Conservation (phyloP, 1,140 invertebrate genomes). For the Aphelenchoides besseyi region DNA sequence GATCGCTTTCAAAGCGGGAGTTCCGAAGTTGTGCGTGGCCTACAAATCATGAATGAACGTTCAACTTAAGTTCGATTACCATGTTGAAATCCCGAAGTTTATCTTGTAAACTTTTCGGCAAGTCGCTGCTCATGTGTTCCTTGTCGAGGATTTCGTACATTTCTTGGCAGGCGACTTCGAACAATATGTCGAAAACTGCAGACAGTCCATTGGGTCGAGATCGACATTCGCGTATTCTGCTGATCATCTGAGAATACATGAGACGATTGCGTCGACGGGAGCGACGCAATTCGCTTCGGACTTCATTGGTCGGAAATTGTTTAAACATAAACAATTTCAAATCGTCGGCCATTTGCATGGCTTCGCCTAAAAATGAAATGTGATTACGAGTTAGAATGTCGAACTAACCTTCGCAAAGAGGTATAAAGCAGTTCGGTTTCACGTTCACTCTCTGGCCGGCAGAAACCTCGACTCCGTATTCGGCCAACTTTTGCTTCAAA, state of each 20-base stretch:
- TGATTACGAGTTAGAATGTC: neutral
- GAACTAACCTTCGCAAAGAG: conserved; percentile 1
- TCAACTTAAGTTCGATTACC: neutral
- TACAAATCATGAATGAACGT: neutral
- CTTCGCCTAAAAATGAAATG: neutral
- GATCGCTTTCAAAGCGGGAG: neutral
- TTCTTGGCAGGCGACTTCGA: neutral
- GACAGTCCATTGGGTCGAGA: neutral
- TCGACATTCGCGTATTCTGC: neutral
- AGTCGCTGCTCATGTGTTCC: neutral
- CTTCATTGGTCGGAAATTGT: neutral
- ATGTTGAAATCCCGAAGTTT: neutral
- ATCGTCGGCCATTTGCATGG: neutral
- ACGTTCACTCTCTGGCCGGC: neutral
- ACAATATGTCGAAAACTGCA: neutral
- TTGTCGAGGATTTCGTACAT: neutral
- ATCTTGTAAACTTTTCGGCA: neutral
- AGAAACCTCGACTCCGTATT: neutral
- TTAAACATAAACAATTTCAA: neutral
- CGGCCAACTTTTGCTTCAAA: neutral
- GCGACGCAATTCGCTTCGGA: neutral
- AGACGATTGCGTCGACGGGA: neutral
- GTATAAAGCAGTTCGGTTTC: neutral
- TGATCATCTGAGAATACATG: neutral
- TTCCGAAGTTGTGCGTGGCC: conserved; percentile 2